Conservation (phyloP, 1,140 invertebrate genomes). For the Lepidostoma basale region DNA sequence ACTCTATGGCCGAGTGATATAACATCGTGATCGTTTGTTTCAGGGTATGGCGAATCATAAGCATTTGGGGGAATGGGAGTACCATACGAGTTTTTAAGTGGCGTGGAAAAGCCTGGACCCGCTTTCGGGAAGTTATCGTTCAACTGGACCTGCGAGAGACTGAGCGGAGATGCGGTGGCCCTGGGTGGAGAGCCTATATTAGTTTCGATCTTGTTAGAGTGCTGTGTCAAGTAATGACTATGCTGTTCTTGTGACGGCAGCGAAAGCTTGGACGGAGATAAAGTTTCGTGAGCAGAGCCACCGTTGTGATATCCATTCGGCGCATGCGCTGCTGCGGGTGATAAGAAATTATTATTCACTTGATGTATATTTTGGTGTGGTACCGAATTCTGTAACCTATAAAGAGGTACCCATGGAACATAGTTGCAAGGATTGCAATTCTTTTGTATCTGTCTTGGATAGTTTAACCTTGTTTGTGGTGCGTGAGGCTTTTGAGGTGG, state of each 20-base stretch:
- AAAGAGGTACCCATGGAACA: constrained; percentile 78
- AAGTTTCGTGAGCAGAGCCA: neutral
- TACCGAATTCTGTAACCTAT: constrained; percentile 56
- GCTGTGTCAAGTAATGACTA: constrained; percentile 45
- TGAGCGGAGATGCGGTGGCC: constrained; percentile 24
- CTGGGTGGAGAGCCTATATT: constrained; percentile 28
- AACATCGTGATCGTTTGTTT: constrained; percentile 31
- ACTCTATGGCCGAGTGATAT: neutral
- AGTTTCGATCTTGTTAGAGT: constrained; percentile 28
- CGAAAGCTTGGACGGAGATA: constrained; percentile 42
- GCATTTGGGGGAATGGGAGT: constrained; percentile 33
- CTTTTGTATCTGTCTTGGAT: constrained; percentile 44
- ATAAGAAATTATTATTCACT: constrained; percentile 28
- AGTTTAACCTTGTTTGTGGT: constrained; percentile 24
- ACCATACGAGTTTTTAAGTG: constrained; percentile 41
- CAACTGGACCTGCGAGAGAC: constrained; percentile 16
- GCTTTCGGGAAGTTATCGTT: neutral
- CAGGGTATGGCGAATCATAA: constrained; percentile 35
- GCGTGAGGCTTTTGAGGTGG: constrained; percentile 1
- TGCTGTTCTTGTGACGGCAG: constrained; percentile 31
- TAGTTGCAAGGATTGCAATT: constrained; percentile 77
- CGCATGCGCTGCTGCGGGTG: neutral
- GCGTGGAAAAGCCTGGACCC: neutral
- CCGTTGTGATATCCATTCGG: neutral
- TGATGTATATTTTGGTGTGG: constrained; percentile 47